Conservation (phyloP, 2,888 invertebrate genomes). For the Eutolmus rufibarbis region DNA sequence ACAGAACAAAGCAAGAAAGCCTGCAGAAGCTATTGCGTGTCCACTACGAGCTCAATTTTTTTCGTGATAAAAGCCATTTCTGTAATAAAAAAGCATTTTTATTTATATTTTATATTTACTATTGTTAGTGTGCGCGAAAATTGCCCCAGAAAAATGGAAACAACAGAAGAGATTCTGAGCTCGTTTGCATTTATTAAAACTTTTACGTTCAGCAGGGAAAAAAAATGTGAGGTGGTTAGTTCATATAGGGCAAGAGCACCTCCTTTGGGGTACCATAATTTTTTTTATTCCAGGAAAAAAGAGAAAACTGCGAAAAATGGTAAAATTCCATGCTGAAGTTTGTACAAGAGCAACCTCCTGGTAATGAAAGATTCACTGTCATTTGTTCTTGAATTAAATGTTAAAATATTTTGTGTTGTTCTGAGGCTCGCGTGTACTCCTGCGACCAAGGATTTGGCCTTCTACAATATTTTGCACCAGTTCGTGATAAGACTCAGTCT, state of each 20-base stretch:
- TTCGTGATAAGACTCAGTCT: constrained; percentile 11
- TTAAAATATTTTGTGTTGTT: not conserved
- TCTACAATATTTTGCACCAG: not conserved
- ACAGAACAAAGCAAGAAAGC: not conserved
- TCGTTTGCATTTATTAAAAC: constrained; percentile 30
- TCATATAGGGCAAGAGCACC: not conserved
- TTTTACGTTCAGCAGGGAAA: not conserved
- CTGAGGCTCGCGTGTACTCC: not conserved
- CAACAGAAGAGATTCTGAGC: constrained; percentile 5
- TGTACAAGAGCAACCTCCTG: not conserved
- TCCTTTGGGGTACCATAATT: not conserved
- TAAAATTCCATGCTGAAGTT: not conserved
- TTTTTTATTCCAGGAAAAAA: not conserved
- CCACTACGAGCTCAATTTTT: not conserved
- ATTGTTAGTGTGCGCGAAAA: constrained; percentile 13
- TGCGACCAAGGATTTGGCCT: not conserved
- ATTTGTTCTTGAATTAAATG: constrained; percentile 27
- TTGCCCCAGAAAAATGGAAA: not conserved
- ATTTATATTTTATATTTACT: constrained; percentile 10
- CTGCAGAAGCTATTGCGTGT: not conserved
- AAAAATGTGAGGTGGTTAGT: not conserved
- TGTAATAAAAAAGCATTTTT: constrained; percentile 22
- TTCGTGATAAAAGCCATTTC: constrained; percentile 10
- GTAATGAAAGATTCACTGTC: constrained; percentile 28
- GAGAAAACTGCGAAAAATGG: not conserved